Evolutionary conservation across 1,140 invertebrate species (phyloP).

Genomic region (Belonocnema kinseyi): DNA sequence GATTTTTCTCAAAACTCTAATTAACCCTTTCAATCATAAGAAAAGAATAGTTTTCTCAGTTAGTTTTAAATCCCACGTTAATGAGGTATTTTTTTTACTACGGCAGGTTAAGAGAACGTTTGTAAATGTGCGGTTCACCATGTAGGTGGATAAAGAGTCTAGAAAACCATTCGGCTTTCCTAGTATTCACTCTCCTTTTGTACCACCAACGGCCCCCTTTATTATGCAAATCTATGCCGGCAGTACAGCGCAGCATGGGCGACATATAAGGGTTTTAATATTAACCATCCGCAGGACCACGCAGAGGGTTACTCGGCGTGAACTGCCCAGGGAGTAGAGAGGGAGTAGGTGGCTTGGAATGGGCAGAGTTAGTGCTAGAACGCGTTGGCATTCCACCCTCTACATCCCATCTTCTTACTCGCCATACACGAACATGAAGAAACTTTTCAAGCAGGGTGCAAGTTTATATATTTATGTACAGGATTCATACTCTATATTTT

Average conservation of each 20-base stretch:
- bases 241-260: slow-evolving; percentile 43
- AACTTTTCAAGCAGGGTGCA: slow-evolving; percentile 48
- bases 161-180: slow-evolving; percentile 45
- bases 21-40: background rate
- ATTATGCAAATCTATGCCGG: slow-evolving; percentile 69
- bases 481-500: slow-evolving; percentile 55
- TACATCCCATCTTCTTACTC: slow-evolving; percentile 45
- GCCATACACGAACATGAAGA: slow-evolving; percentile 56
- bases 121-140: background rate
- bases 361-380: slow-evolving; percentile 49
- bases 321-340: background rate
- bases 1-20: too few species aligned
- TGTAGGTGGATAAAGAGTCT: slow-evolving; percentile 31
- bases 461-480: slow-evolving; percentile 48
- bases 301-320: slow-evolving; percentile 35
- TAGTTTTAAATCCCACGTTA: background rate
- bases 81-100: background rate
- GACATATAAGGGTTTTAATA: slow-evolving; percentile 67
- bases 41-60: background rate
- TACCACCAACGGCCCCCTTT: slow-evolving; percentile 57
- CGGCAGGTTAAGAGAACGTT: background rate
- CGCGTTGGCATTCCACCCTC: slow-evolving; percentile 61
- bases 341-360: slow-evolving; percentile 38
- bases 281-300: slow-evolving; percentile 58
- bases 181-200: slow-evolving; percentile 57